Base-by-base conservation (phyloP, 1,140 invertebrate genomes). In the Lucilia cuprina region DNA sequence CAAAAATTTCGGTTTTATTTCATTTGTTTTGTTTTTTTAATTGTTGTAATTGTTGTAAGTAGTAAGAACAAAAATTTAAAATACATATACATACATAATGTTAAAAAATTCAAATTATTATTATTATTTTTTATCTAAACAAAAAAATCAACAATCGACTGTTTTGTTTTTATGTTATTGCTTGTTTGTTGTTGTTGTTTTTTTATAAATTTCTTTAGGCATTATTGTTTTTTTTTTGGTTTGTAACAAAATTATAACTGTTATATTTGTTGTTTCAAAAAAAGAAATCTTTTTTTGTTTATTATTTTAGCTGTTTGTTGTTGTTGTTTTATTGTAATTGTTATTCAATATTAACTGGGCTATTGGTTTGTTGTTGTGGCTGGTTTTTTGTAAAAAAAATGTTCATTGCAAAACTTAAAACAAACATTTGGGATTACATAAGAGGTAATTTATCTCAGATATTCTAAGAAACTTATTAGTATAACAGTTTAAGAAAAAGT, bases 331-430 rank as follows among this genome's bases (percentile, higher is more conserved):
- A 17, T 83, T 82, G 49, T 25, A 47, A 70, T 17, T 41, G 34
- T 49, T 35, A 34, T 60, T 74, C 21, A 84, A 84, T 85, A 84
- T 86, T 87, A 87, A 86, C 85, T 86, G 88, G 87, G 86, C 87
- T 89, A 89, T 89, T 89, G 88, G 25, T 88, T 87, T 85, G 84
- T 84, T 55, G 41, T 41, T 30, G 25, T 30, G 25, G 25, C 25
- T 30, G 41, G 41, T 41, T 41, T 3, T 41, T 41, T 7, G 41
- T 41, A 10, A 41, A 55, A 10, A 41, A 55, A 55, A 7, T 55
- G 3, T 55, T 55, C 50, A 55, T 55, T 55, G 9, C 50, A 1
- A 55, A 55, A 55, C 2, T 55, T 55, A 41, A 41, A 41, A 8
- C 41, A 2, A 41, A 41, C 41, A 41, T 8, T 10, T 41, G 41